Evolutionary conservation across 2,888 invertebrate species (phyloP), one percentile per base, ranked within the genome.

Genomic region (Hetaerina titia): DNA sequence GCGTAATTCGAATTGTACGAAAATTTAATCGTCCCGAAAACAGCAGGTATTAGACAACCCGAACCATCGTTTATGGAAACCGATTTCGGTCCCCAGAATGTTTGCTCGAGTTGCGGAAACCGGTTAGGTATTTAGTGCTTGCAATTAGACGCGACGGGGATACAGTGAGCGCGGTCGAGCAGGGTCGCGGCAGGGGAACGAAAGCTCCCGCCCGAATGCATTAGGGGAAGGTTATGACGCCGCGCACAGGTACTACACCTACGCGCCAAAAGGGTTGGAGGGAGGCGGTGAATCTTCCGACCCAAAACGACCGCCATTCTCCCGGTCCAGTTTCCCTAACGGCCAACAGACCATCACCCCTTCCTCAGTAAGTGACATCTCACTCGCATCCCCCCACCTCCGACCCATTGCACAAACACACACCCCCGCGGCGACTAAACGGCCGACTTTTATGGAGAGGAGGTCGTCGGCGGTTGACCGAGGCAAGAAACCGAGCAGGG

Each of bases 391-490:
- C 57, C n/a, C 57, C 89, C 25, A 15, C 81, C 89, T 17, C 57
- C 57, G n/a, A 13, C 89, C 60, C 58, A 13, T 7, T 19, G 89
- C 25, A 89, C 15, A 57, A 17, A 57, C 89, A 13, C 56, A 15
- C 8, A 11, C 15, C 60, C 64, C 11, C 64, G 15, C 9, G n/a
- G 19, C 64, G 19, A 25, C 88, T 45, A 15, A 45, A 56, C 88
- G n/a, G n/a, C 22, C n/a, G 57, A 58, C 89, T 89, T 89, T 57
- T 58, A 57, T 89, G 58, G 57, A 58, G 57, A 89, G 7, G 31
- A 31, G 81, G 81, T 81, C 81, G 89, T 58, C 89, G 58, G 89
- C 89, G 92, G 92, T 56, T 92, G 89, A 89, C 69, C 56, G 92
- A 69, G 69, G 69, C 69, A 74, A 74, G 92, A 90, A 90, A 58